Evolutionary conservation across 1,140 invertebrate genomes (phyloP), one percentile per base, ranked within the genome.

Genomic region (Drosophila hydei): DNA sequence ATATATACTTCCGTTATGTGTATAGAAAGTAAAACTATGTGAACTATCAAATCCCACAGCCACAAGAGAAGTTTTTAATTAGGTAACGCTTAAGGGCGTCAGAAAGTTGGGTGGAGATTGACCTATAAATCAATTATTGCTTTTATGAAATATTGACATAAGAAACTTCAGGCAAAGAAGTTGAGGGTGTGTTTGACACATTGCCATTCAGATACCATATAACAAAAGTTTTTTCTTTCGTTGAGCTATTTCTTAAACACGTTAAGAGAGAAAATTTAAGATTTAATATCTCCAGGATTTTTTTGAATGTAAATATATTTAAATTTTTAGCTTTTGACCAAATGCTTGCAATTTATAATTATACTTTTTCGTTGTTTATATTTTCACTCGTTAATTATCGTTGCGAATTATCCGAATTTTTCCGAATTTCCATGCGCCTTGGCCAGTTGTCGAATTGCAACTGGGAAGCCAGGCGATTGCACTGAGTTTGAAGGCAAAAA

Each of bases 371-470:
- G 48, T 50, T 47, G 40, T 70, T 68, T 72, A 36, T 61, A 21
- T 50, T 79, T 45, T 33, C 38, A 45, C 25, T 25, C 30, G 21
- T 64, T 51, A 47, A 72, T 43, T 47, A 56, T 64, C 19, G 33
- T 42, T 33, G 14, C 52, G 47, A 16, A 43, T 43, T 43, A 2
- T 3, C 9, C 43, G 14, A 21, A n/a, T 45, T 68, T 72, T 79
- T 74, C 80, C 81, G 74, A 70, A 45, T 76, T 79, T 79, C 36
- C 69, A 71, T 90, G 74, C 61, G 84, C 59, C 69, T 75, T 75
- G 71, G 65, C 74, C 75, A 81, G 65, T 84, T 73, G 84, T 85
- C 77, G 75, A 81, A 58, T 73, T 83, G 83, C 79, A 83, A 90
- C 89, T 90, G 77, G 74, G 51, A 33, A 58, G 27, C 21, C 47